Base-by-base conservation (phyloP, 2,888 invertebrate genomes). In the Thyatira batis region DNA sequence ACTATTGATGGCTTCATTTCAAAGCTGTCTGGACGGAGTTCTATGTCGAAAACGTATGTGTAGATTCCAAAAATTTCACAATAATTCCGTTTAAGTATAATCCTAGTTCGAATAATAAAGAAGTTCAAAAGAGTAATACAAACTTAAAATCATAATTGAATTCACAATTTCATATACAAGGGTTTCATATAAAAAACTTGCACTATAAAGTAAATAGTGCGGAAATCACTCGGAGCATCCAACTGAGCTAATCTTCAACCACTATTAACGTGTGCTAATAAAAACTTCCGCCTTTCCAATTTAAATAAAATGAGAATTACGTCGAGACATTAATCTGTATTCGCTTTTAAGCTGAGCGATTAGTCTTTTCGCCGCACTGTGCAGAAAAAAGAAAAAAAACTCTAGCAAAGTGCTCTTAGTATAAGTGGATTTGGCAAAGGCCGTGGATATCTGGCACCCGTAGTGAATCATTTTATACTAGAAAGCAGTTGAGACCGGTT, bases 341-440 rank as follows among this genome's bases (percentile, higher is more conserved):
- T 73, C 62, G 30, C 60, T 54, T 52, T 65, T 69, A 72, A 72
- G 67, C 67, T 61, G 43, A 39, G 21, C 67, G 66, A 76, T 79
- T 77, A 79, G 68, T 76, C 71, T 71, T 67, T 68, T 65, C 61
- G 55, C 69, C 63, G 57, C 61, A 63, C 45, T 20, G 51, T 57
- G 60, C 57, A 54, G 58, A 60, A 57, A 62, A 67, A 54, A 58
- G 58, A 57, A 62, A 67, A 72, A 69, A 67, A 63, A 60, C 51
- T 53, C 60, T 57, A 58, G 54, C 65, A 71, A 69, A 79, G 78
- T 71, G 78, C 76, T 76, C 73, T 73, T 67, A 71, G 62, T 68
- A 65, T 78, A 79, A 84, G 78, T 81, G 78, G 81, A 82, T 84
- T 82, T 80, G 78, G 83, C 78, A 78, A 60, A 68, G 70, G 56